Conservation (phyloP, 2,113 vertebrate genomes). For the Zingel zingel region DNA sequence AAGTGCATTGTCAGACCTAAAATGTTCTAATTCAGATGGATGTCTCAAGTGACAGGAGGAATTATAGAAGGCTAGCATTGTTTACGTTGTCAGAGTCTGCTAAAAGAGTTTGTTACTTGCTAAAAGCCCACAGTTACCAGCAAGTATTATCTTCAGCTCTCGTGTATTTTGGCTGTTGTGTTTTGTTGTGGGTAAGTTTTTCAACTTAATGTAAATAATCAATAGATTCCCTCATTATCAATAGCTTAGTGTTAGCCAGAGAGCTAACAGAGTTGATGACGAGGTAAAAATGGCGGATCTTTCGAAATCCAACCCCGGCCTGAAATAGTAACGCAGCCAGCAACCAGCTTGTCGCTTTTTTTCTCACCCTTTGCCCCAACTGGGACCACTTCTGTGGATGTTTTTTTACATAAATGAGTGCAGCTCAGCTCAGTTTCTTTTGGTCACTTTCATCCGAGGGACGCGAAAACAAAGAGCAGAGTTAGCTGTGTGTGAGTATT, state of each 20-base stretch:
- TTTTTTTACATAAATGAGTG: constrained; percentile 18
- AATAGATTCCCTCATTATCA: neutral
- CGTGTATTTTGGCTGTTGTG: neutral
- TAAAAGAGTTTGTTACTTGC: constrained; percentile 32
- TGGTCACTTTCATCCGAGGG: neutral
- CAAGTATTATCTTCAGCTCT: neutral
- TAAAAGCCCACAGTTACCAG: neutral
- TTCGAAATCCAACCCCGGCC: constrained; percentile 95
- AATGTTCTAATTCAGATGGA: neutral
- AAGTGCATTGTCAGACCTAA: neutral
- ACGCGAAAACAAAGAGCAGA: neutral
- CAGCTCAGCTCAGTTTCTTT: neutral
- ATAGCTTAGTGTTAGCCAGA: constrained; percentile 65
- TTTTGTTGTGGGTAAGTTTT: neutral
- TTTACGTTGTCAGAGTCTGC: constrained; percentile 59
- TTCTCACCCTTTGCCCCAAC: neutral
- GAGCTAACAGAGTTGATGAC: constrained; percentile 88
- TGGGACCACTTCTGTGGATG: neutral
- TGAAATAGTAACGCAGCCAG: constrained; percentile 84
- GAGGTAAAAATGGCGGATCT: constrained; percentile 98
- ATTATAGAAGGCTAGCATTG: constrained; percentile 55
- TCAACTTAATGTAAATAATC: neutral
- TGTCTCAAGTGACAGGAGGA: constrained; percentile 51
- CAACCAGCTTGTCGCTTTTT: constrained; percentile 39
- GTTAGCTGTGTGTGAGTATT: constrained; percentile 4